These are phyloP conservation scores for Halictus ligatus DNA, from an alignment of 2,888 invertebrate genomes.

Conservation along the genomic window DNA sequence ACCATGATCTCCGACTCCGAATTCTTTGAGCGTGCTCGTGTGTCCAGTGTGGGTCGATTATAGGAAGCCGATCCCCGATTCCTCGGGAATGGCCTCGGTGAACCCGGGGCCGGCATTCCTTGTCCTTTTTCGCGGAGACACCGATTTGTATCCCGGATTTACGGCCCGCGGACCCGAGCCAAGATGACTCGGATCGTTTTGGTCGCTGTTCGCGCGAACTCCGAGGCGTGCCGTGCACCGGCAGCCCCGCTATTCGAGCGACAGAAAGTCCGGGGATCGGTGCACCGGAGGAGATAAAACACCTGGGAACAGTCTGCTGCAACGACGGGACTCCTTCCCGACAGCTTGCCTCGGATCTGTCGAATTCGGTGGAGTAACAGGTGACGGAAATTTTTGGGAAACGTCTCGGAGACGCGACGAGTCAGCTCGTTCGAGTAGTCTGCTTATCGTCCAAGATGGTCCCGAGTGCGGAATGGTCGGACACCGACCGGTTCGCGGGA, in stretches of 20 bases:
- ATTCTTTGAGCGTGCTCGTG: not conserved
- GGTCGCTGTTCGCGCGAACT: constrained; percentile 31
- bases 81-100: constrained; percentile 2
- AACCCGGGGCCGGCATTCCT: constrained; percentile 20
- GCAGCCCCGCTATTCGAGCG: not conserved
- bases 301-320: not conserved
- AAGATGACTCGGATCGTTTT: constrained; percentile 48
- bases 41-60: constrained; percentile 6
- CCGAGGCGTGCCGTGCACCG: not conserved
- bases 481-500: not conserved
- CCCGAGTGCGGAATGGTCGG: too few relatives aligned
- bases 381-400: not conserved
- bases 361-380: not conserved
- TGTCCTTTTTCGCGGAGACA: constrained; percentile 47
- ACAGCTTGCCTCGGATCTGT: not conserved
- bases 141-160: constrained; percentile 65
- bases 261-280: not conserved
- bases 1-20: too few relatives aligned
- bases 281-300: not conserved
- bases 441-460: too few relatives aligned
- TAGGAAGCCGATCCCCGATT: not conserved
- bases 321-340: not conserved
- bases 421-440: too few relatives aligned
- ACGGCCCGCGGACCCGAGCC: constrained; percentile 49
- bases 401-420: not conserved